These are phyloP conservation scores for Allobates femoralis DNA, from an alignment of 2,797 vertebrate species.

Conservation along the genomic window DNA sequence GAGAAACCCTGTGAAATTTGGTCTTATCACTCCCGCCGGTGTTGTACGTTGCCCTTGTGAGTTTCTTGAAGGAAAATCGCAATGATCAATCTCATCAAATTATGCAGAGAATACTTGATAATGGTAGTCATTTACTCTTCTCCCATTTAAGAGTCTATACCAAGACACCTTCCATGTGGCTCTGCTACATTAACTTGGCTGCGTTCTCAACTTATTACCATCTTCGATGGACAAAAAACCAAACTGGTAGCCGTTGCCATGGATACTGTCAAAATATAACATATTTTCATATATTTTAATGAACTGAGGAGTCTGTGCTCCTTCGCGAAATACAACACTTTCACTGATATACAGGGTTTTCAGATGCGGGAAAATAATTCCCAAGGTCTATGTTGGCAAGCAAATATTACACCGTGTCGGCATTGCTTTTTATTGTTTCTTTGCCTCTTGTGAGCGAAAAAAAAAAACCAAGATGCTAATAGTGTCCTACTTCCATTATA, in stretches of 20 bases:
- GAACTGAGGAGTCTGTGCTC: constrained; percentile 33
- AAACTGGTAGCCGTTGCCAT: constrained; percentile 41
- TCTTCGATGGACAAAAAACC: constrained; percentile 1
- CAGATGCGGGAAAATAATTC: constrained; percentile 12
- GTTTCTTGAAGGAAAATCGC: neutral
- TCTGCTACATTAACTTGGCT: constrained; percentile 42
- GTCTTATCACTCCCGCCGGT: neutral
- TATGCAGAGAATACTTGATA: neutral
- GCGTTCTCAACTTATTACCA: constrained; percentile 31
- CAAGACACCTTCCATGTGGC: constrained; percentile 31
- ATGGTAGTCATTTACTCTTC: constrained; percentile 18
- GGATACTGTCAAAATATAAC: constrained; percentile 61
- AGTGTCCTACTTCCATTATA: too few species aligned
- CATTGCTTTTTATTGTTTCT: neutral
- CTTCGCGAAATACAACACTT: constrained; percentile 10
- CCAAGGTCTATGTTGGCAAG: constrained; percentile 27
- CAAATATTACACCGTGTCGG: neutral
- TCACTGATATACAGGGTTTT: constrained; percentile 11
- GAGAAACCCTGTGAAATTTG: neutral
- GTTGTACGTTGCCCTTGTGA: too few species aligned
- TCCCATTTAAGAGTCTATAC: constrained; percentile 25
- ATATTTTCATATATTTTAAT: constrained; percentile 56
- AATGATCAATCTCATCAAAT: constrained; percentile 6
- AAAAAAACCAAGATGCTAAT: neutral
- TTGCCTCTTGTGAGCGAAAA: neutral